Evolutionary conservation across 2,888 invertebrate genomes (phyloP).

Genomic region (Scrobipalpa costella): DNA sequence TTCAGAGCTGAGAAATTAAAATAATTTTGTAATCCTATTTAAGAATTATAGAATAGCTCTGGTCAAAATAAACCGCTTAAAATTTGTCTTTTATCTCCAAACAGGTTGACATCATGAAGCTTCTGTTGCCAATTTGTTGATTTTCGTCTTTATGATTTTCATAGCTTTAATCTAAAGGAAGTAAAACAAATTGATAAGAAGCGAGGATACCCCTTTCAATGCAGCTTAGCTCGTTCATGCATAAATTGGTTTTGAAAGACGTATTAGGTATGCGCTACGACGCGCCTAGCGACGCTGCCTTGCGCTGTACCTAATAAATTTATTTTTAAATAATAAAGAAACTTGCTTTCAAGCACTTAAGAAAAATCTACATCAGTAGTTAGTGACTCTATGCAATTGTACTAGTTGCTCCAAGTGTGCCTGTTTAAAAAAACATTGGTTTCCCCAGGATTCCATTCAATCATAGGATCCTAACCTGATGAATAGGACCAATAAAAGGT

Average conservation of each 20-base stretch:
- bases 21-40: too few species aligned
- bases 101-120: not conserved
- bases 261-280: slow-evolving; percentile 24
- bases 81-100: not conserved
- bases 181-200: not conserved
- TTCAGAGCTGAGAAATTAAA: too few species aligned
- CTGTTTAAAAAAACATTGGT: too few species aligned
- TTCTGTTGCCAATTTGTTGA: not conserved
- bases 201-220: not conserved
- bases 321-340: too few species aligned
- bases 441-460: too few species aligned
- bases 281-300: slow-evolving; percentile 11
- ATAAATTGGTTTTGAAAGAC: slow-evolving; percentile 19
- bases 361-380: too few species aligned
- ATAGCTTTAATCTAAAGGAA: not conserved
- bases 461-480: too few species aligned
- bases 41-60: not conserved
- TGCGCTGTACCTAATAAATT: too few species aligned
- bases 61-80: not conserved
- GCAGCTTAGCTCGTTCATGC: slow-evolving; percentile 17
- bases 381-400: too few species aligned
- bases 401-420: too few species aligned
- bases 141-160: not conserved
- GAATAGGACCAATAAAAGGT: too few species aligned
- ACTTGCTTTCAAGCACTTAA: too few species aligned